Evolutionary conservation across 2,797 vertebrate species (phyloP).

Genomic region (Channallabes apus): DNA sequence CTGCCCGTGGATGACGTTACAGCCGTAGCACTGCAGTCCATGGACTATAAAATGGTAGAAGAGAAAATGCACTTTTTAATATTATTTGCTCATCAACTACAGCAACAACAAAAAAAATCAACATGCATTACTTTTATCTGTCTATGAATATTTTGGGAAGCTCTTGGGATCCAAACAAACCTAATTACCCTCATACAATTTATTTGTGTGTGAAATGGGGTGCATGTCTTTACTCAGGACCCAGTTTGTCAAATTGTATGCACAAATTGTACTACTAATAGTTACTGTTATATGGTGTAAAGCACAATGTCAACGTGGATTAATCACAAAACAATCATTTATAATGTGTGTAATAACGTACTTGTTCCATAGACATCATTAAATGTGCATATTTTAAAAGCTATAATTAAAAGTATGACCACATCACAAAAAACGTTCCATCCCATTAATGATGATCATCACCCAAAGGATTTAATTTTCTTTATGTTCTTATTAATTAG

Average conservation of each 20-base stretch:
- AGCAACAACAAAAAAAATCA: not conserved
- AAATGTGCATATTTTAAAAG: not conserved
- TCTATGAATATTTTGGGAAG: not conserved
- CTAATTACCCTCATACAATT: no score
- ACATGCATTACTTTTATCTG: not conserved
- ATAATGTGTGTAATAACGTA: not conserved
- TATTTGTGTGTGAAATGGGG: no score
- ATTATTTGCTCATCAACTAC: not conserved
- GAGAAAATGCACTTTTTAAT: not conserved
- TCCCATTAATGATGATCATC: not conserved
- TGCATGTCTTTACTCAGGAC: not conserved
- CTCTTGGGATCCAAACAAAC: no score
- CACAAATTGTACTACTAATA: not conserved
- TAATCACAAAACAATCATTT: not conserved
- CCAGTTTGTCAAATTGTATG: not conserved
- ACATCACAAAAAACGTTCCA: no score
- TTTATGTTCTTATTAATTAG: not conserved
- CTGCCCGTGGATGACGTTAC: slow-evolving; percentile 85
- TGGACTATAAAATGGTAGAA: slow-evolving; percentile 62
- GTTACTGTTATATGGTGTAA: not conserved
- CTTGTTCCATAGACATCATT: not conserved
- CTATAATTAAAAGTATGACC: not conserved
- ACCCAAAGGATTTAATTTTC: not conserved
- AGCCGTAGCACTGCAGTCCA: slow-evolving; percentile 88
- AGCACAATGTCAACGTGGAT: not conserved